Evolutionary conservation across 2,888 invertebrate genomes (phyloP), one percentile per base, ranked within the genome.

Genomic region (Lepidochrysops patricia): DNA sequence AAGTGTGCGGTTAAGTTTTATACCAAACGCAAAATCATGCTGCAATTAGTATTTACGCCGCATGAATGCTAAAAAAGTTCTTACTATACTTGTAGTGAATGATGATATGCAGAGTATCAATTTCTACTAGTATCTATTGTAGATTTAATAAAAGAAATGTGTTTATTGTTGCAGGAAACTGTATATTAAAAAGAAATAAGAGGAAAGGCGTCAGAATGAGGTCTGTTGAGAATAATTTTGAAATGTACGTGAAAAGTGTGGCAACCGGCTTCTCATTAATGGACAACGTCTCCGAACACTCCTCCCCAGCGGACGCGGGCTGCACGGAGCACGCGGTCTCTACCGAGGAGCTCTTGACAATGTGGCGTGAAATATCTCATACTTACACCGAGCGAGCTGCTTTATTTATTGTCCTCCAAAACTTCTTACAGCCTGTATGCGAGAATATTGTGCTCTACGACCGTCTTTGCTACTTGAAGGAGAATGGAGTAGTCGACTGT

Each of bases 391-490:
- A 73, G 68, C 81, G 76, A 60, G 82, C 82, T 34, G 83, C 75
- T 50, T 68, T 84, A 32, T 85, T 80, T 68, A 72, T 89, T 63
- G 61, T 76, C 34, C 64, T 86, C 27, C 89, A 89, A 71, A 81
- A 81, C 61, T 60, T 66, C 62, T 66, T 88, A 58, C 86, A 87
- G 56, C 80, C 80, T 32, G 66, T 84, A 0, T 75, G 81, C 7
- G 89, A 89, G 67, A 86, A 87, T 66, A 71, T 84, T 37, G 67
- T 89, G 59, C 72, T 86, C 32, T 81, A 74, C 25, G 89, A 89
- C 64, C 75, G 87, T 61, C 60, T 86, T 35, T 63, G 78, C 5
- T 87, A 79, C 75, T 73, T 89, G 35, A 73, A 72, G 61, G 87
- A 87, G 68, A 77, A 75, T 19, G 81, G 82, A 0, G 60, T 83